phyloP scores from a whole-genome alignment of 2,888 invertebrate species.

The Tenthredo distinguenda region DNA sequence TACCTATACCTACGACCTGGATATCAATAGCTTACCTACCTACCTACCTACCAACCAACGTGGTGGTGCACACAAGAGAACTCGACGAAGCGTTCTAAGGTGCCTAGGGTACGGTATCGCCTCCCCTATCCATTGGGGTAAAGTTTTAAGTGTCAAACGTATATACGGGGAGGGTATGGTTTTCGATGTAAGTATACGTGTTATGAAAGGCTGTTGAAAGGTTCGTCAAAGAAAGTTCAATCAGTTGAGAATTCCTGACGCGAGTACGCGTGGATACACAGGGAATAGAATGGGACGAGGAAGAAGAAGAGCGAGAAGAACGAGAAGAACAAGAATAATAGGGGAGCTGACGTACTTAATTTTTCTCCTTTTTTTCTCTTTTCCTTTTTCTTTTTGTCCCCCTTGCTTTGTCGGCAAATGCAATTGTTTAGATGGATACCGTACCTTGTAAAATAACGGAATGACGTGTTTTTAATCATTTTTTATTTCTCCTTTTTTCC shows the following conservation, averaged over 20 bases:
- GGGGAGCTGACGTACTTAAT: neutral
- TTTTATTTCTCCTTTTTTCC: neutral
- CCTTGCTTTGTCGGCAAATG: neutral
- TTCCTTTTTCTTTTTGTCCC: neutral
- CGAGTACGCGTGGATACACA: neutral
- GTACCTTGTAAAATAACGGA: neutral
- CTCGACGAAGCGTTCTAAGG: slow-evolving; percentile 29
- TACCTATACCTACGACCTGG: neutral
- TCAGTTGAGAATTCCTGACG: neutral
- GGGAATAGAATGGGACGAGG: neutral
- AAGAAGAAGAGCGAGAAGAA: neutral
- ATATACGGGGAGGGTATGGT: neutral
- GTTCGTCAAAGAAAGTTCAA: slow-evolving; percentile 34
- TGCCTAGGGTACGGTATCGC: slow-evolving; percentile 4
- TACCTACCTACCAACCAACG: neutral
- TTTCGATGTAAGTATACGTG: slow-evolving; percentile 18
- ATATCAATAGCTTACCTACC: neutral
- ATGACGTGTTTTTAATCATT: neutral
- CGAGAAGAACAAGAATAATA: neutral
- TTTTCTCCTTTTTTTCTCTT: neutral
- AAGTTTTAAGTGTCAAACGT: slow-evolving; percentile 33
- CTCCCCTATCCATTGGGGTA: slow-evolving; percentile 1
- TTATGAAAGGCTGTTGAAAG: slow-evolving; percentile 40
- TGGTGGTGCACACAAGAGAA: neutral
- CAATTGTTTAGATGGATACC: neutral